A percentile compares a stretch with the other conserved stretches of the same genome.
Conservation (phyloP, 2,113 vertebrate genomes). For the Leucopsar rothschildi region DNA sequence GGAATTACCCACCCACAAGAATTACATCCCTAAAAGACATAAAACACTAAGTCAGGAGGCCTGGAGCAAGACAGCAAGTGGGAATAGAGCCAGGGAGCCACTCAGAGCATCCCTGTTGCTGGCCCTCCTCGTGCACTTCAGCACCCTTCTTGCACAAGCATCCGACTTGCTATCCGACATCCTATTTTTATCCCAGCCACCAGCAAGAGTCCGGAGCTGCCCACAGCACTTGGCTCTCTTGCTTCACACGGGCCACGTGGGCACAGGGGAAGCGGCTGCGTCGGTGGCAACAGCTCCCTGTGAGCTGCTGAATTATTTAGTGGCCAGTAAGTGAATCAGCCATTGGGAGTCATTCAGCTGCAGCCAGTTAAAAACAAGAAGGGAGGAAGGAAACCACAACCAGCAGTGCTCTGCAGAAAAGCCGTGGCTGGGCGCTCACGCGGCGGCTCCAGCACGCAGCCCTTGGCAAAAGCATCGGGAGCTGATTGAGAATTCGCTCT, state of each 20-base stretch:
- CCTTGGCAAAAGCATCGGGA: constrained; percentile 21
- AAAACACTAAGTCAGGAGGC: not conserved
- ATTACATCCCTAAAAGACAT: not conserved
- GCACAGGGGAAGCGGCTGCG: not conserved
- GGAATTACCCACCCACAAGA: not conserved
- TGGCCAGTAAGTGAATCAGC: constrained; percentile 49
- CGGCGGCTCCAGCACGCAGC: not conserved
- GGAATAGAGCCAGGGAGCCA: not conserved
- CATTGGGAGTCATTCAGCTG: constrained; percentile 45
- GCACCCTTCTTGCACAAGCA: not conserved
- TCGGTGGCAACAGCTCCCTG: not conserved
- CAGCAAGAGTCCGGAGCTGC: not conserved
- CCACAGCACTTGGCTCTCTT: not conserved
- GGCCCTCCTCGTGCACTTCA: not conserved
- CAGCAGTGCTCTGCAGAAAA: not conserved
- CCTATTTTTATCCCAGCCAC: constrained; percentile 5
- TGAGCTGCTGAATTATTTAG: constrained; percentile 58
- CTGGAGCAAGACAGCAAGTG: rapidly evolving
- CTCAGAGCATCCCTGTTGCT: not conserved
- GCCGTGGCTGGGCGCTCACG: not conserved
- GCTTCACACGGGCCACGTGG: not conserved
- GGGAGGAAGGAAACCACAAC: constrained; percentile 51
- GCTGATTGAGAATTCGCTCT: not conserved
- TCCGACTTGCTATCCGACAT: not conserved
- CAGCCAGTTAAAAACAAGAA: constrained; percentile 1